phyloP scores from a whole-genome alignment of 2,113 vertebrate genomes.

The Cyprinodon variegatus region DNA sequence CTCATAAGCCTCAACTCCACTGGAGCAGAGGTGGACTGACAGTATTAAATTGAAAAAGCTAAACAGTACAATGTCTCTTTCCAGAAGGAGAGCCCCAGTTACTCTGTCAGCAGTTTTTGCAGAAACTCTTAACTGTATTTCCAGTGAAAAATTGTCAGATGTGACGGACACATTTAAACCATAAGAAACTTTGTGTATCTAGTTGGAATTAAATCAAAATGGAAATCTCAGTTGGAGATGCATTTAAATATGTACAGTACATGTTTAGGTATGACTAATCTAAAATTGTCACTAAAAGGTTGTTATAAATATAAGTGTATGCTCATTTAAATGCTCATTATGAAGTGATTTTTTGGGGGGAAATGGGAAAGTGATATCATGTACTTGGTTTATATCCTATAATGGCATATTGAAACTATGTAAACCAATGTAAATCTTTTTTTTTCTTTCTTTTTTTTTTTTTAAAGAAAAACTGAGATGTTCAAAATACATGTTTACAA shows the following conservation, averaged over 20 bases:
- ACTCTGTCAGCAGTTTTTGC: conserved; percentile 29
- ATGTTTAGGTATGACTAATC: background rate
- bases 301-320: background rate
- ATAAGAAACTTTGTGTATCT: background rate
- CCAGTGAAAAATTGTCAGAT: conserved; percentile 9
- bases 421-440: no score
- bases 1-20: background rate
- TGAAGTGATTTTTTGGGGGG: background rate
- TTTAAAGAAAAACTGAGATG: no score
- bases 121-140: conserved; percentile 19
- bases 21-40: conserved; percentile 4
- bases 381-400: background rate
- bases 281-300: background rate
- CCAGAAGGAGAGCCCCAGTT: conserved; percentile 2
- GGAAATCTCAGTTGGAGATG: background rate
- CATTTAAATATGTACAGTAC: background rate
- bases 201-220: background rate
- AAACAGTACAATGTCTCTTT: conserved; percentile 16
- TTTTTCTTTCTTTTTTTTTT: no score
- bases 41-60: background rate
- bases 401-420: background rate
- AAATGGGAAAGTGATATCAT: background rate
- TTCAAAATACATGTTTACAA: no score
- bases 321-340: background rate
- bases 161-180: conserved; percentile 27